Percentiles rank a stretch among this genome's conserved stretches.
phyloP scores from a whole-genome alignment of 2,888 invertebrate species.

The Idaea biselata region DNA sequence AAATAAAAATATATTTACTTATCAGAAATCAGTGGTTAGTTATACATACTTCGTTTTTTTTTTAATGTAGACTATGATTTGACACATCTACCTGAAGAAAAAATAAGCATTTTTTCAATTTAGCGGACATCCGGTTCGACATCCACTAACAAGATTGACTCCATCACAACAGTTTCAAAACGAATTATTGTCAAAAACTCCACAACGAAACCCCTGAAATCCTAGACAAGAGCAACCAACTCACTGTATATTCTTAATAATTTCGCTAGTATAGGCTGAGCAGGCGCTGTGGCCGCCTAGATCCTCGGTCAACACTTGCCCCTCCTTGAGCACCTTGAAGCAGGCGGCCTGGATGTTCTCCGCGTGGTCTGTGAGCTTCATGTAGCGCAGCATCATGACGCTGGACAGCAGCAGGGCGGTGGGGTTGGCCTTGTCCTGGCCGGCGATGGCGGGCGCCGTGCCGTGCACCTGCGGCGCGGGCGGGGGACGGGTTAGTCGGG shows the following conservation, averaged over 20 bases:
- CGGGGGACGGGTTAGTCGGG: slow-evolving; percentile 7
- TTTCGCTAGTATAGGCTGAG: slow-evolving; percentile 96
- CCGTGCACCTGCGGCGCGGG: slow-evolving; percentile 92
- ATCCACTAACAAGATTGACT: neutral
- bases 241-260: slow-evolving; percentile 68
- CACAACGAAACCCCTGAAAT: neutral
- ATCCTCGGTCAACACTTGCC: slow-evolving; percentile 93
- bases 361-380: slow-evolving; percentile 88
- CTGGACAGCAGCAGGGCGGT: slow-evolving; percentile 97
- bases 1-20: no score
- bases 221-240: neutral
- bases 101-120: no score
- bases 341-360: slow-evolving; percentile 90
- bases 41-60: no score
- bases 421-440: slow-evolving; percentile 98
- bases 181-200: neutral
- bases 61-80: no score
- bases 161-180: neutral
- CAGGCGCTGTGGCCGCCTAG: slow-evolving; percentile 96
- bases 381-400: slow-evolving; percentile 98
- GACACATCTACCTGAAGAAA: no score
- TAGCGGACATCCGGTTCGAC: no score
- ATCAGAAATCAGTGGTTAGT: no score
- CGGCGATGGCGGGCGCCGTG: slow-evolving; percentile 98
- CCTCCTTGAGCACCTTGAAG: slow-evolving; percentile 92